These are phyloP conservation scores for Drosophila equinoxialis DNA, from an alignment of 1,140 invertebrate genomes.

Conservation along the genomic window DNA sequence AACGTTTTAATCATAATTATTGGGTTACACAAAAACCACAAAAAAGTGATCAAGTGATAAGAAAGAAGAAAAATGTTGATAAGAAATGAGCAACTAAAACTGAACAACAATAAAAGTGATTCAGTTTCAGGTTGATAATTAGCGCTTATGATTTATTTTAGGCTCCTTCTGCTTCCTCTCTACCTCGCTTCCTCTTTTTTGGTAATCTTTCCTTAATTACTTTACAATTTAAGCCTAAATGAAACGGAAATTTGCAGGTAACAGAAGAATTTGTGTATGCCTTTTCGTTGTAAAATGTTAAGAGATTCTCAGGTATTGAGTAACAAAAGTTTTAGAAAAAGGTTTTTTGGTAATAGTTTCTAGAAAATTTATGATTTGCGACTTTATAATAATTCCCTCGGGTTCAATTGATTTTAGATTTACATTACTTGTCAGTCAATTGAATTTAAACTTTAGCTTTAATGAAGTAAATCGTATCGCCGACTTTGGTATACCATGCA, in stretches of 20 bases:
- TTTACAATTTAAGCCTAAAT: neutral
- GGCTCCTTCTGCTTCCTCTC: neutral
- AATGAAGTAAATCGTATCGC: too few relatives aligned
- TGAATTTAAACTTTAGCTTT: too few relatives aligned
- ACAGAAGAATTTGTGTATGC: neutral
- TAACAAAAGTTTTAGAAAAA: neutral
- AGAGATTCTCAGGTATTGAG: neutral
- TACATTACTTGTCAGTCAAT: too few relatives aligned
- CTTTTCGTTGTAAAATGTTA: neutral
- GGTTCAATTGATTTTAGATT: too few relatives aligned
- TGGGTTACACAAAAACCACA: conserved; percentile 2
- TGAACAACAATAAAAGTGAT: neutral
- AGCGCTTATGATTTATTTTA: neutral
- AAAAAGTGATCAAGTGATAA: neutral
- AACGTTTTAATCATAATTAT: neutral
- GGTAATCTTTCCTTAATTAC: neutral
- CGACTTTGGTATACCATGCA: too few relatives aligned
- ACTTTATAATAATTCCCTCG: too few relatives aligned
- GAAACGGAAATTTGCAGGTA: neutral
- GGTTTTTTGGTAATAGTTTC: neutral
- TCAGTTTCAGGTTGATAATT: neutral
- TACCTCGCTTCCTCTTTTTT: neutral
- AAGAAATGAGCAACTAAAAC: neutral
- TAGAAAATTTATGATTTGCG: too few relatives aligned
- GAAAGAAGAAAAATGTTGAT: neutral